Conservation (phyloP, 2,113 vertebrate species). For the Onychostoma macrolepis region DNA sequence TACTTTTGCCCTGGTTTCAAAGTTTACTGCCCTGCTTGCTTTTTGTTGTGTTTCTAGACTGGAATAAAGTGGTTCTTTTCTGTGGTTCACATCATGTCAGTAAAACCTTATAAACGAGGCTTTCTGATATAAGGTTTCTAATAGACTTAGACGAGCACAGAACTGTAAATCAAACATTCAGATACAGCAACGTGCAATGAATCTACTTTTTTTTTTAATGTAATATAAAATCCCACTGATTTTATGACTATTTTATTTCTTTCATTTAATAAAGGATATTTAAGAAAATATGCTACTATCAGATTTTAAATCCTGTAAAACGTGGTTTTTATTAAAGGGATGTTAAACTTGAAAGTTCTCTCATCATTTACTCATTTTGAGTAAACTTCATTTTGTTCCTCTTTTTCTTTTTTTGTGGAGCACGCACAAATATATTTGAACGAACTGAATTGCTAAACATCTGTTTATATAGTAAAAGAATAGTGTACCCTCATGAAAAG, state of each 20-base stretch:
- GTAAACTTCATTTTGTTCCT: too few species aligned
- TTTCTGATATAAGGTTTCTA: background rate
- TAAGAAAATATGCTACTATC: background rate
- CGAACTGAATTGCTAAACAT: background rate
- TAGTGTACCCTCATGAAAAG: too few species aligned
- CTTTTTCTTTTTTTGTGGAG: background rate
- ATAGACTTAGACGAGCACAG: background rate
- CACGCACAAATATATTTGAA: background rate
- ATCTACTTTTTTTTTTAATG: background rate
- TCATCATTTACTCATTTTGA: background rate
- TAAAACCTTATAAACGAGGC: background rate
- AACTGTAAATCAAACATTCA: background rate
- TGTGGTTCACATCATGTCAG: background rate
- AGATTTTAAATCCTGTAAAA: background rate
- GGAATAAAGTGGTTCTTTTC: conserved; percentile 1
- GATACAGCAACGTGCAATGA: conserved; percentile 12
- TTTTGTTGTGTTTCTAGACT: background rate
- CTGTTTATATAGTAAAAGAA: background rate
- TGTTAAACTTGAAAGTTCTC: background rate
- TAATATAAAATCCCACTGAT: background rate
- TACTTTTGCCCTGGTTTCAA: background rate
- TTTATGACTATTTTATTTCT: background rate
- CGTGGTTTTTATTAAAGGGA: background rate
- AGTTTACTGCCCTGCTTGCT: conserved; percentile 16
- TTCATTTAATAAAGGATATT: conserved; percentile 30